Evolutionary conservation across 1,140 invertebrate genomes (phyloP).

Genomic region (Dendroctonus valens): DNA sequence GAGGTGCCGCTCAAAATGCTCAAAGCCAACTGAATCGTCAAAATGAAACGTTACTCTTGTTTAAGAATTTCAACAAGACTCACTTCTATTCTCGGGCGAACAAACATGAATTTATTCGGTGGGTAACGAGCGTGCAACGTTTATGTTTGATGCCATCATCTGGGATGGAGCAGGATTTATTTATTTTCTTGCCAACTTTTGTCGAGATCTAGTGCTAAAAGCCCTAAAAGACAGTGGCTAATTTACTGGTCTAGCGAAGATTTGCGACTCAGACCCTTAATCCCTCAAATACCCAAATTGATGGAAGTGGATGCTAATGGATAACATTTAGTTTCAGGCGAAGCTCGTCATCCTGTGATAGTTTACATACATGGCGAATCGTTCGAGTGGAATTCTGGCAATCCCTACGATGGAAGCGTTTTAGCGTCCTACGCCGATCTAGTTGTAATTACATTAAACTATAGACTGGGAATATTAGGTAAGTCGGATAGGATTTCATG

Average conservation of each 20-base stretch:
- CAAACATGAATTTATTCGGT: conserved; percentile 10
- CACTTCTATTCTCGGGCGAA: conserved; percentile 2
- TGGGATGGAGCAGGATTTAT: too few species aligned
- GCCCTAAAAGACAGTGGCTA: not conserved
- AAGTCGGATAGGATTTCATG: conserved; percentile 38
- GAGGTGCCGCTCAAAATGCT: conserved; percentile 35
- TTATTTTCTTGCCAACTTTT: not conserved
- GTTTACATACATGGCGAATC: conserved; percentile 95
- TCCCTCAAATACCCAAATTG: too few species aligned
- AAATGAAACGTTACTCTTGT: conserved; percentile 27
- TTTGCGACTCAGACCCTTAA: too few species aligned
- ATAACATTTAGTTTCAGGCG: conserved; percentile 52
- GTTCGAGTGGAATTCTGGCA: conserved; percentile 92
- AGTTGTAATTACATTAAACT: conserved; percentile 95
- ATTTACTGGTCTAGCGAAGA: too few species aligned
- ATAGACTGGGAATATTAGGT: conserved; percentile 92
- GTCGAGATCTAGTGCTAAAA: too few species aligned
- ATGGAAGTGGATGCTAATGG: not conserved
- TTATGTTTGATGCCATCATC: too few species aligned
- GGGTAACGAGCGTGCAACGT: not conserved
- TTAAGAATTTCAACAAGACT: conserved; percentile 28
- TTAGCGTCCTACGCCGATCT: conserved; percentile 87
- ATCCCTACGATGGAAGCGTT: conserved; percentile 92
- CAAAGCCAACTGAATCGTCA: conserved; percentile 24
- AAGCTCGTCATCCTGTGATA: conserved; percentile 78